A percentile compares a stretch with the other conserved stretches of the same genome.
Conservation (phyloP, 1,140 invertebrate genomes). For the Brachionus koreanus region DNA sequence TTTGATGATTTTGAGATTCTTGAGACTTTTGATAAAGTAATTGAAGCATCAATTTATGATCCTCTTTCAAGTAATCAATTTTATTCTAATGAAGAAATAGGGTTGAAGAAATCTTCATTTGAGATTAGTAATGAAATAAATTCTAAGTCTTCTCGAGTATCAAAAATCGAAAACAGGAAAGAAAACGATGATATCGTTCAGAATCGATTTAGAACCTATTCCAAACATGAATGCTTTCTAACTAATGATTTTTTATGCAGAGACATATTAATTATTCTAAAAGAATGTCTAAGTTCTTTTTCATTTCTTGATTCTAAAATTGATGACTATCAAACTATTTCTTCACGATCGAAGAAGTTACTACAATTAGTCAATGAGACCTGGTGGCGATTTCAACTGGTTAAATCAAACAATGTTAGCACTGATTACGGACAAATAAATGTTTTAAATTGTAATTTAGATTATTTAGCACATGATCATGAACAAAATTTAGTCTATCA, state of each 20-base stretch:
- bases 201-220: background rate
- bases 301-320: background rate
- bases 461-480: conserved; percentile 47
- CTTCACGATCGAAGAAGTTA: background rate
- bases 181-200: background rate
- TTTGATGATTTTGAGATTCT: conserved; percentile 46
- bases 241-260: conserved; percentile 54
- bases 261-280: conserved; percentile 53
- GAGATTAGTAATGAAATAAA: background rate
- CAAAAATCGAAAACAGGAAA: background rate
- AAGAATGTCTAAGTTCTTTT: conserved; percentile 46
- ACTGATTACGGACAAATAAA: conserved; percentile 49
- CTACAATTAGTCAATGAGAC: conserved; percentile 53
- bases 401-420: conserved; percentile 51
- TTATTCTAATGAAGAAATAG: background rate
- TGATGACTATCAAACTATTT: conserved; percentile 47
- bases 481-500: conserved; percentile 35
- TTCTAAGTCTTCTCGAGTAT: background rate
- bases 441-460: conserved; percentile 47
- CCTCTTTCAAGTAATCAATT: background rate
- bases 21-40: conserved; percentile 47
- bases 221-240: conserved; percentile 48
- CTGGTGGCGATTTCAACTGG: conserved; percentile 55
- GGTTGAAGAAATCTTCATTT: background rate
- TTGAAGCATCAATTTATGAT: background rate